Base-by-base conservation (phyloP, 53 echinoderm and acorn worm species). In the Patiria pectinifera region DNA sequence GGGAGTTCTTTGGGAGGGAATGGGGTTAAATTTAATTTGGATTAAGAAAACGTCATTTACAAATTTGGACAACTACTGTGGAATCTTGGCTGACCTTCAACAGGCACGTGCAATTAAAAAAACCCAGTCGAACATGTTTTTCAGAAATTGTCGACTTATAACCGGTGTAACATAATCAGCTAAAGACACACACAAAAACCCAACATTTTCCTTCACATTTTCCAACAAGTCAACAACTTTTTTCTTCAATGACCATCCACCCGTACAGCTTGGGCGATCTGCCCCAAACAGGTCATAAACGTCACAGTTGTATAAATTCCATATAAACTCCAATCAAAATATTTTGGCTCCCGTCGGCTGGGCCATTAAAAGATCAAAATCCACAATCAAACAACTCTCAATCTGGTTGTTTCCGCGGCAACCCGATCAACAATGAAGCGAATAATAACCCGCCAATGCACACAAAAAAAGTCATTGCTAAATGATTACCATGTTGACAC, bases 401-500 rank as follows among this genome's bases (percentile, higher is more conserved):
- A 45, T 44, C 59, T 22, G 75, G 45, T 53, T 14, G 69, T 58
- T 72, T 24, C 76, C 16, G 22, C 4, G 86, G 80, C 11, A 79
- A 86, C 44, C 48, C 48, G 16, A 86, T 53, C 25, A 24, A 19
- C 58, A 75, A 86, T 75, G 53, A 45, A 22, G 45, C 49, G 11
- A 46, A 75, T 49, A 44, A 48, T 86, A 74, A 66, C 69, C 49
- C 48, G n/a, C 53, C 19, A 72, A 48, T 4, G 72, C 76, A 22
- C 72, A 86, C 86, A 86, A n/a, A 23, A 35, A 84, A 18, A 4
- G 48, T 70, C 49, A 86, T 86, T 86, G 53, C 58, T 86, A 75
- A 11, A 86, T 72, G 86, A 53, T 86, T 86, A 71, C 45, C 6
- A 26, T 86, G 75, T 86, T 86, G 86, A 86, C 86, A 23, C 11